These are phyloP conservation scores for Phyto melanocephala DNA, from an alignment of 2,888 invertebrate species.

Conservation along the genomic window DNA sequence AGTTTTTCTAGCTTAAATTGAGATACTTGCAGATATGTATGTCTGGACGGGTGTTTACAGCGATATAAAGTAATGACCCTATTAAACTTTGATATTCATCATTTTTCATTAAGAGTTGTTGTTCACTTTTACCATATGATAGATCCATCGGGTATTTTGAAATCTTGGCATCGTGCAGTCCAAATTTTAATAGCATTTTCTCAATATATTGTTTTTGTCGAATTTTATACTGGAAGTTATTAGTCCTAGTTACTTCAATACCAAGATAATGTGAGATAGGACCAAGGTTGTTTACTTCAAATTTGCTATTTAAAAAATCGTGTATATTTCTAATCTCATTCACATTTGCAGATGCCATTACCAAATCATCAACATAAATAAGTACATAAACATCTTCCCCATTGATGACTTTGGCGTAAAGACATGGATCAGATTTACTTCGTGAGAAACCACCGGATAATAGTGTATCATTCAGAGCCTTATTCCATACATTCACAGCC, in stretches of 20 bases:
- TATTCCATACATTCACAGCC: conserved; percentile 2
- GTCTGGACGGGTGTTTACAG: conserved; percentile 7
- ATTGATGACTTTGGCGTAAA: background rate
- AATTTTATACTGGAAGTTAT: background rate
- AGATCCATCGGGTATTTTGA: conserved; percentile 17
- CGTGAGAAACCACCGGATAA: background rate
- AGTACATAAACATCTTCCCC: conserved; percentile 28
- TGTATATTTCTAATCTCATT: background rate
- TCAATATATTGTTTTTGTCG: conserved; percentile 19
- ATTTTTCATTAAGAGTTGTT: background rate
- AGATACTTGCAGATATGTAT: background rate
- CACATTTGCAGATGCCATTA: background rate
- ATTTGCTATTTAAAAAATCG: background rate
- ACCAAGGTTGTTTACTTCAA: conserved; percentile 7
- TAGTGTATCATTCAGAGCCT: background rate
- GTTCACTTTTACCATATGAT: background rate
- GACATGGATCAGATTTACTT: background rate
- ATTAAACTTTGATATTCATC: conserved; percentile 30
- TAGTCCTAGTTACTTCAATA: background rate
- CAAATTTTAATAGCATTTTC: background rate
- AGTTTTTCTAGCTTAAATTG: conserved; percentile 15
- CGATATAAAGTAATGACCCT: conserved; percentile 13
- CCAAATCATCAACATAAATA: conserved; percentile 55
- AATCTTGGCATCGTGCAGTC: background rate
- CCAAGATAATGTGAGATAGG: conserved; percentile 10